Conservation (phyloP, 2,113 vertebrate genomes). For the Cygnus atratus region DNA sequence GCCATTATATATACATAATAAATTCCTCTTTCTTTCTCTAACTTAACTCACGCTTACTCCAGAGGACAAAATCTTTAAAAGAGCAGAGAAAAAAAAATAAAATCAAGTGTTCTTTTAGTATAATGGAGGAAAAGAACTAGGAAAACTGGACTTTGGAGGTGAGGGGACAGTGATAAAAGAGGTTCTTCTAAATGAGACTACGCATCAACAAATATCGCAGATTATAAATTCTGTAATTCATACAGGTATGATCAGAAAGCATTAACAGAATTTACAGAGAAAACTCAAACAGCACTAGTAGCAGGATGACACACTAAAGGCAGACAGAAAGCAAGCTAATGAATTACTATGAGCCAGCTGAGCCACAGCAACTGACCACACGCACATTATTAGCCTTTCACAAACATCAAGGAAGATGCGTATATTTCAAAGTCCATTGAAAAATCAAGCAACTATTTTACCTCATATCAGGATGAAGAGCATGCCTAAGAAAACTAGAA, state of each 20-base stretch:
- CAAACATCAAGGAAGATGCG: background rate
- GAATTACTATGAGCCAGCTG: constrained; percentile 2
- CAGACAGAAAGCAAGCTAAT: constrained; percentile 14
- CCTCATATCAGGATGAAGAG: background rate
- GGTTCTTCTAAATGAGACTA: background rate
- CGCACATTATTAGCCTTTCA: background rate
- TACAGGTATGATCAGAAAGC: background rate
- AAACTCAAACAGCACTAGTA: background rate
- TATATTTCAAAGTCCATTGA: background rate
- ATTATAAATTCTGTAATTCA: background rate
- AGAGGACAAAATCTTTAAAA: background rate
- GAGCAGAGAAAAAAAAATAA: background rate
- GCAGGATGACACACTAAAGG: background rate
- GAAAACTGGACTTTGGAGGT: background rate
- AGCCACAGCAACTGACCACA: constrained; percentile 9
- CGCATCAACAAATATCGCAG: accelerated
- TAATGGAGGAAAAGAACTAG: background rate
- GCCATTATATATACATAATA: background rate
- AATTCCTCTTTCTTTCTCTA: background rate
- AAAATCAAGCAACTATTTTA: background rate
- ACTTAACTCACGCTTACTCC: background rate
- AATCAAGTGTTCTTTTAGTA: background rate
- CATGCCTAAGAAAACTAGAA: background rate
- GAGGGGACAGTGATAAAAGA: background rate
- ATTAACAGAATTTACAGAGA: background rate